A percentile compares a stretch with the other conserved stretches of the same genome.
These are phyloP conservation scores for Chiloscyllium punctatum DNA, from an alignment of 2,797 vertebrate genomes.

Conservation along the genomic window DNA sequence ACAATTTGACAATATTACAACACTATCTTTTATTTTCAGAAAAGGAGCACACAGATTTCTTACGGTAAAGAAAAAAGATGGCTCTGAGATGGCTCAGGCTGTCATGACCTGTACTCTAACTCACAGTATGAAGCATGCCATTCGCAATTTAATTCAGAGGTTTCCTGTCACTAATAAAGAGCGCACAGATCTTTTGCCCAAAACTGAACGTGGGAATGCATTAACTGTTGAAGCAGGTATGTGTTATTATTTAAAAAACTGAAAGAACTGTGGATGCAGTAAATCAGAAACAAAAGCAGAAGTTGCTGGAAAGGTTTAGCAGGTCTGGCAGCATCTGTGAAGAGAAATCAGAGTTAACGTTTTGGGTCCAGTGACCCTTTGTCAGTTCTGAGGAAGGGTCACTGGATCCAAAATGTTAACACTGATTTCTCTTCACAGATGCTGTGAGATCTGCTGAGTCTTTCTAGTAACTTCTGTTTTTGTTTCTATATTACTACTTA, in stretches of 20 bases:
- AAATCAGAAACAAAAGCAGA: no score
- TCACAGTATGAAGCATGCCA: constrained; percentile 59
- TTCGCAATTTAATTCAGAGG: constrained; percentile 67
- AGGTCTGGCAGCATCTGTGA: no score
- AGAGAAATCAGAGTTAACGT: no score
- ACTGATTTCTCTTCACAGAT: no score
- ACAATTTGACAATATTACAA: neutral
- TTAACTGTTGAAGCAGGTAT: constrained; percentile 61
- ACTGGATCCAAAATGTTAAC: no score
- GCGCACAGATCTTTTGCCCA: constrained; percentile 67
- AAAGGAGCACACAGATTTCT: constrained; percentile 75
- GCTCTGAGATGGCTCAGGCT: constrained; percentile 57
- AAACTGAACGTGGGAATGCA: constrained; percentile 56
- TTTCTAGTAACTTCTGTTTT: no score
- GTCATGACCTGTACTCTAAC: constrained; percentile 68
- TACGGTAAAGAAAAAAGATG: constrained; percentile 78
- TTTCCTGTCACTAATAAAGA: constrained; percentile 83
- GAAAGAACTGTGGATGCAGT: no score
- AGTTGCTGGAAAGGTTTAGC: no score
- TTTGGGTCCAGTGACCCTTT: no score
- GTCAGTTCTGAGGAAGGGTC: no score
- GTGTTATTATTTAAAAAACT: constrained; percentile 40
- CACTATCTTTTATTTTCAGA: constrained; percentile 53
- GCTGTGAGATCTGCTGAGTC: no score
- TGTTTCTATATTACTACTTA: constrained; percentile 13